These are phyloP conservation scores for Cossypha heuglini DNA, from an alignment of 2,797 vertebrate genomes.

Conservation along the genomic window DNA sequence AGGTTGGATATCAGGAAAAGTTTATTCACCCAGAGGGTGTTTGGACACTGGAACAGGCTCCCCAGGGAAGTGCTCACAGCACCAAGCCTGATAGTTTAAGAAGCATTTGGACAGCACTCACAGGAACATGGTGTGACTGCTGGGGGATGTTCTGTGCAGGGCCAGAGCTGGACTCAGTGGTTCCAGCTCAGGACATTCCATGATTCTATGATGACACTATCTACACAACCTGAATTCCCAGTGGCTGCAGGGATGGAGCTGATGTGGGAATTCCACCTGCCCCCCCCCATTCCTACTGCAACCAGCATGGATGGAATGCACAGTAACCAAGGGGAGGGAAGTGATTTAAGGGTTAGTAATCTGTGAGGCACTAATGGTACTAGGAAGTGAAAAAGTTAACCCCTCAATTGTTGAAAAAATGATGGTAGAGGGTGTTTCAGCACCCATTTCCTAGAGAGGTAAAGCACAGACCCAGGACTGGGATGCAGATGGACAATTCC, in stretches of 20 bases:
- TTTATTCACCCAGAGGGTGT: not conserved
- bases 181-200: not conserved
- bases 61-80: not conserved
- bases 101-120: rapidly evolving
- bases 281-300: not conserved
- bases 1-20: not conserved
- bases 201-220: not conserved
- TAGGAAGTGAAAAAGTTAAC: not conserved
- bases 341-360: not conserved
- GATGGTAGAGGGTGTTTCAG: not conserved
- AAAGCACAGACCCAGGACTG: not conserved
- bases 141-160: not conserved
- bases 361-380: not conserved
- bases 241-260: not conserved
- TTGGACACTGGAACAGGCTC: not conserved
- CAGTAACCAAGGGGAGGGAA: not conserved
- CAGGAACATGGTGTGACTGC: not conserved
- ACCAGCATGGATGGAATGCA: not conserved
- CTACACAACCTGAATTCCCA: not conserved
- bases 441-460: not conserved
- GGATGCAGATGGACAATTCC: not conserved
- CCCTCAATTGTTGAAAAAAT: not conserved
- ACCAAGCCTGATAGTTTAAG: rapidly evolving
- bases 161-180: not conserved
- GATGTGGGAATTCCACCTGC: not conserved